Evolutionary conservation across 2,113 vertebrate species (phyloP).

Genomic region (Sorex fumeus): DNA sequence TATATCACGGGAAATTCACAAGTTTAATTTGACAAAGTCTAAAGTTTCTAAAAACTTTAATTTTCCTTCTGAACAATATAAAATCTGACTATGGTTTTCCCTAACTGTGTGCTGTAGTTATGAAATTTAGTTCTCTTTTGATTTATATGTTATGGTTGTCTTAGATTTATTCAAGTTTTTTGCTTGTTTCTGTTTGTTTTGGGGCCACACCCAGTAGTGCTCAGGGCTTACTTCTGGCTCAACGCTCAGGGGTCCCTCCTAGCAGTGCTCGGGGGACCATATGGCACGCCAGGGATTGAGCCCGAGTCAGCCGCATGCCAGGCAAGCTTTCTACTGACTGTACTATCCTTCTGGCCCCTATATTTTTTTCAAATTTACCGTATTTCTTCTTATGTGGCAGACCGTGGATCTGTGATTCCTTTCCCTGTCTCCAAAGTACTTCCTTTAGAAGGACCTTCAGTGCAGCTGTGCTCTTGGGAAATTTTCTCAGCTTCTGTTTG

Average conservation of each 20-base stretch:
- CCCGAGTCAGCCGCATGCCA: too few species aligned
- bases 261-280: too few species aligned
- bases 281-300: too few species aligned
- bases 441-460: slow-evolving; percentile 1
- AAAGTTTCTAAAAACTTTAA: slow-evolving; percentile 38
- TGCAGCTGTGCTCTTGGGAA: neutral
- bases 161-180: neutral
- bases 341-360: neutral
- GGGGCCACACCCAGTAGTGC: too few species aligned
- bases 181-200: too few species aligned
- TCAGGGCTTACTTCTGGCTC: too few species aligned
- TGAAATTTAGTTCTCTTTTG: slow-evolving; percentile 9
- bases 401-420: neutral
- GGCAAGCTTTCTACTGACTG: too few species aligned
- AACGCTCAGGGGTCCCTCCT: too few species aligned
- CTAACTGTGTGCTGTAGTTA: neutral
- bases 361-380: neutral
- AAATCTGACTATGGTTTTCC: neutral
- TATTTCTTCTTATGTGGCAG: neutral
- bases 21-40: slow-evolving; percentile 7
- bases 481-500: slow-evolving; percentile 42
- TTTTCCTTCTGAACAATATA: slow-evolving; percentile 32
- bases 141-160: neutral
- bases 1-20: neutral
- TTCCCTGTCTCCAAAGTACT: slow-evolving; percentile 10